Evolutionary conservation across 2,888 invertebrate species (phyloP).

Genomic region (Cyaniris semiargus): DNA sequence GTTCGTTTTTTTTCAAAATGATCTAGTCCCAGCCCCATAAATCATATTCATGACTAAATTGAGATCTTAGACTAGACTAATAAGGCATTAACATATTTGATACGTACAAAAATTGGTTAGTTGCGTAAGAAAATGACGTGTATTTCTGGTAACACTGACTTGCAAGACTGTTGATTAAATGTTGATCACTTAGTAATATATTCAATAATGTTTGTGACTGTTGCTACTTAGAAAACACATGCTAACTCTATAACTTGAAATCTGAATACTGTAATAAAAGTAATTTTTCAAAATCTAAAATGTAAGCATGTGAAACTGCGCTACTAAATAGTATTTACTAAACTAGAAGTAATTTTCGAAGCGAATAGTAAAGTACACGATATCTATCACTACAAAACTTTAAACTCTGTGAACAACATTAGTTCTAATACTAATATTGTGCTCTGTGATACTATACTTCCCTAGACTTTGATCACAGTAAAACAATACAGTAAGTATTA

Average conservation of each 20-base stretch:
- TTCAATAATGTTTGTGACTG: neutral
- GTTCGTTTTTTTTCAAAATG: too few relatives aligned
- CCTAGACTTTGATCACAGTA: neutral
- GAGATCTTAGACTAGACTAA: too few relatives aligned
- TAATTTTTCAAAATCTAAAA: neutral
- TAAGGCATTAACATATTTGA: too few relatives aligned
- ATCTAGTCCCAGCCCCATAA: too few relatives aligned
- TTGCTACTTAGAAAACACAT: slow-evolving; percentile 6
- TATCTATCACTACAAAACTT: slow-evolving; percentile 9
- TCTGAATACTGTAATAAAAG: slow-evolving; percentile 15
- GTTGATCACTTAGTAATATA: too few relatives aligned
- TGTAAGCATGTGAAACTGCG: slow-evolving; percentile 21
- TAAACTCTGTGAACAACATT: slow-evolving; percentile 15
- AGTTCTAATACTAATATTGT: slow-evolving; percentile 3
- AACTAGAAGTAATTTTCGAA: slow-evolving; percentile 21
- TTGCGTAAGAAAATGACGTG: slow-evolving; percentile 9
- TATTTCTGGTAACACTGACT: neutral
- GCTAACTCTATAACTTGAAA: neutral
- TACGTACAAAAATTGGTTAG: neutral
- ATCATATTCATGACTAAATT: too few relatives aligned
- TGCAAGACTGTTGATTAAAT: neutral
- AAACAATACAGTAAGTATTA: neutral
- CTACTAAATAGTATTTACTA: slow-evolving; percentile 22
- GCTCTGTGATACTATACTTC: slow-evolving; percentile 10
- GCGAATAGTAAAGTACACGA: slow-evolving; percentile 13